Conservation (phyloP, 1,140 invertebrate genomes). For the Platyura marginata region DNA sequence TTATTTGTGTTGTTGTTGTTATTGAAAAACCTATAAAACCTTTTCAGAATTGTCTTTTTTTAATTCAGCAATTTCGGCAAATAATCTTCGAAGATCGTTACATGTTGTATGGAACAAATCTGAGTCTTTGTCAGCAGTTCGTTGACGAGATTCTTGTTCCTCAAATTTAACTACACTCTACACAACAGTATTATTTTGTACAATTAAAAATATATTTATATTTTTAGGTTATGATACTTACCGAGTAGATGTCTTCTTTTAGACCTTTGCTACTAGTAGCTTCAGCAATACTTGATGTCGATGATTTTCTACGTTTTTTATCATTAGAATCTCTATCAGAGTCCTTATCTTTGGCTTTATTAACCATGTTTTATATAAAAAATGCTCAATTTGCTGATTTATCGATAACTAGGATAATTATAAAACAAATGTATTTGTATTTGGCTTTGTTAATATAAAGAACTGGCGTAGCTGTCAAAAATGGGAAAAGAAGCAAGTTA, state of each 20-base stretch:
- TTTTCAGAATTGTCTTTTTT: slow-evolving; percentile 34
- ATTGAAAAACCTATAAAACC: slow-evolving; percentile 17
- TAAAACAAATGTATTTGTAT: no score
- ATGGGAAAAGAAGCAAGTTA: no score
- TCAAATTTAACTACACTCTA: slow-evolving; percentile 48
- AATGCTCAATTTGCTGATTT: no score
- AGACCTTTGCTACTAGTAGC: background rate
- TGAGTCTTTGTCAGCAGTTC: slow-evolving; percentile 45
- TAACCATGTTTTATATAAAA: background rate
- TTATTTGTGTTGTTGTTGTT: background rate
- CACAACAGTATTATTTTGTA: slow-evolving; percentile 8
- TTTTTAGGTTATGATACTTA: slow-evolving; percentile 2
- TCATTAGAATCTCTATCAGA: slow-evolving; percentile 4
- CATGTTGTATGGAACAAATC: slow-evolving; percentile 46
- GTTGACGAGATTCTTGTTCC: slow-evolving; percentile 46
- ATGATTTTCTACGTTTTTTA: slow-evolving; percentile 6
- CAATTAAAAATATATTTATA: background rate
- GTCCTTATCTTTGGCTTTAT: slow-evolving; percentile 5
- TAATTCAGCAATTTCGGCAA: slow-evolving; percentile 42
- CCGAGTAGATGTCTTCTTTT: slow-evolving; percentile 8
- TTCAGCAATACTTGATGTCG: no score
- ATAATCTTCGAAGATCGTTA: slow-evolving; percentile 39
- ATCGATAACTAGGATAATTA: no score
- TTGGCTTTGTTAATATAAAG: no score
- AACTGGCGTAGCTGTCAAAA: no score